These are phyloP conservation scores for Hoplostethus atlanticus DNA, from an alignment of 2,797 vertebrate species.

Conservation along the genomic window DNA sequence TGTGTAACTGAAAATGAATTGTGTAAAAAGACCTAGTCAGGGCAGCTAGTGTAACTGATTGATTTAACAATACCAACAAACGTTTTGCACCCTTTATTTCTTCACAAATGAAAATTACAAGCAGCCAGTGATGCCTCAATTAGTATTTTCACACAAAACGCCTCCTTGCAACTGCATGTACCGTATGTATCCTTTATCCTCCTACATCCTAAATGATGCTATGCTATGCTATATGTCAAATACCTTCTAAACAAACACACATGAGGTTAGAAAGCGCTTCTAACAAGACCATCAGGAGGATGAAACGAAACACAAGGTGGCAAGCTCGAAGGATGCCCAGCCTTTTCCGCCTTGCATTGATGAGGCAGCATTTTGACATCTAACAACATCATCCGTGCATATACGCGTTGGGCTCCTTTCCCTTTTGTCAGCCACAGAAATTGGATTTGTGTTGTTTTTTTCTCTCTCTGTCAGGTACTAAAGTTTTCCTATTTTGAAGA, in stretches of 20 bases:
- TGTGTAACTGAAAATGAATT: neutral
- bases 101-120: too few species aligned
- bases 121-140: neutral
- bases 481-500: slow-evolving; percentile 72
- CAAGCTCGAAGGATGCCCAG: neutral
- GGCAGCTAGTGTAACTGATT: neutral
- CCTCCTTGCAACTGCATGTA: neutral
- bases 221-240: neutral
- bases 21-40: neutral
- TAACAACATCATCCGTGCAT: slow-evolving; percentile 30
- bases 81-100: too few species aligned
- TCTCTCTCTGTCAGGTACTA: slow-evolving; percentile 34
- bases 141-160: neutral
- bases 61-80: neutral
- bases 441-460: slow-evolving; percentile 15
- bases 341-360: slow-evolving; percentile 4
- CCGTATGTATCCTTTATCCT: too few species aligned
- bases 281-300: neutral
- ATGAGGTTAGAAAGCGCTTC: neutral
- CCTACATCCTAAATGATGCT: too few species aligned
- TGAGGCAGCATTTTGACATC: slow-evolving; percentile 31
- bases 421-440: slow-evolving; percentile 44
- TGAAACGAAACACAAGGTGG: neutral
- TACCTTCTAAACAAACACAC: neutral
- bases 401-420: slow-evolving; percentile 34